Evolutionary conservation across 2,888 invertebrate species (phyloP).

Genomic region (Drosophila hamatofila): DNA sequence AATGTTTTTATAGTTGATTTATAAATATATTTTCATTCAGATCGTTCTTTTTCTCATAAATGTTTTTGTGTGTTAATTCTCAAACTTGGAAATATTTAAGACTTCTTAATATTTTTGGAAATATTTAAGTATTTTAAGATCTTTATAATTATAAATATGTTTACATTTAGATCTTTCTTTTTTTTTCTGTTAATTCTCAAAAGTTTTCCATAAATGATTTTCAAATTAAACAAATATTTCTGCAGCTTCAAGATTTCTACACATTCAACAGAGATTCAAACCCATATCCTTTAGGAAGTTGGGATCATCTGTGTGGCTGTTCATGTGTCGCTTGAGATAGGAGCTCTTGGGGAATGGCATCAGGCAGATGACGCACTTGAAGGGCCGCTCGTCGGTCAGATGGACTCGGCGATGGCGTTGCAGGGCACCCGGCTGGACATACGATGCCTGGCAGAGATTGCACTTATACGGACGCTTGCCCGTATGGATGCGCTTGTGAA

Average conservation of each 20-base stretch:
- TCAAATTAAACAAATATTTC: neutral
- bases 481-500: constrained; percentile 41
- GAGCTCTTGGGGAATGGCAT: constrained; percentile 23
- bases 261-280: neutral
- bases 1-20: neutral
- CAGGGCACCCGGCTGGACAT: constrained; percentile 36
- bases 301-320: constrained; percentile 7
- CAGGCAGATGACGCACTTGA: constrained; percentile 36
- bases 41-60: neutral
- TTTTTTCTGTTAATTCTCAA: neutral
- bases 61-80: neutral
- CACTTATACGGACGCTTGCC: constrained; percentile 40
- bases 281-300: neutral
- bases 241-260: neutral
- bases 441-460: constrained; percentile 34
- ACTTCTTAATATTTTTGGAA: no score
- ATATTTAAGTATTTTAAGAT: no score
- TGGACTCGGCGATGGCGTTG: constrained; percentile 34
- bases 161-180: neutral
- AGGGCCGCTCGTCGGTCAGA: constrained; percentile 16
- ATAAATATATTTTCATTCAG: neutral
- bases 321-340: constrained; percentile 41
- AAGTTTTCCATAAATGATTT: neutral
- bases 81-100: neutral
- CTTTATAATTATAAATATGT: neutral